phyloP scores from a whole-genome alignment of 2,888 invertebrate genomes.

The Trichopria drosophilae region DNA sequence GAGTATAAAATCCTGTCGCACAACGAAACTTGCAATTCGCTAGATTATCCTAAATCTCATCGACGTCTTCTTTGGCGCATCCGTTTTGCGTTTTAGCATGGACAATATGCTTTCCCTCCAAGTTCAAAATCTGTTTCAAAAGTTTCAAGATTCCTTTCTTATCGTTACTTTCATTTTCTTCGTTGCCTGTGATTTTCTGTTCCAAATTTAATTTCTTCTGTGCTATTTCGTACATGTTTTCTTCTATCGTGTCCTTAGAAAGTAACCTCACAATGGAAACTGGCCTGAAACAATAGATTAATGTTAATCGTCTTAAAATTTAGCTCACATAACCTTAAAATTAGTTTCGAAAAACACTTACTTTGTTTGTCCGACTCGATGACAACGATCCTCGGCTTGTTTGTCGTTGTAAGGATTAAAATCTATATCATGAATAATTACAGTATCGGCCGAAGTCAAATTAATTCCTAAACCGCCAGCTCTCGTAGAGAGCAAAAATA shows the following conservation, averaged over 20 bases:
- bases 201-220: conserved; percentile 90
- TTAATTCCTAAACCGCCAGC: conserved; percentile 97
- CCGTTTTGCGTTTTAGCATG: too few relatives aligned
- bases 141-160: conserved; percentile 79
- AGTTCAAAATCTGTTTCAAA: conserved; percentile 76
- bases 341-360: conserved; percentile 41
- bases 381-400: conserved; percentile 90
- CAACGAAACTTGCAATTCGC: too few relatives aligned
- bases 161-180: conserved; percentile 72
- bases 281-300: conserved; percentile 62
- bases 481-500: conserved; percentile 88
- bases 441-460: conserved; percentile 91
- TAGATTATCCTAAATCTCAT: too few relatives aligned
- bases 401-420: conserved; percentile 99
- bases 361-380: conserved; percentile 67
- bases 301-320: neutral
- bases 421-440: conserved; percentile 96
- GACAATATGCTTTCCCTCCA: too few relatives aligned
- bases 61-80: too few relatives aligned
- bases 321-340: neutral
- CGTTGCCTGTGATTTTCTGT: conserved; percentile 75
- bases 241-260: conserved; percentile 86
- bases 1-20: too few relatives aligned
- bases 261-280: conserved; percentile 86
- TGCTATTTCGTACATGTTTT: conserved; percentile 87